Base-by-base conservation (phyloP, 2,797 vertebrate genomes). In the Gadopsis marmoratus region DNA sequence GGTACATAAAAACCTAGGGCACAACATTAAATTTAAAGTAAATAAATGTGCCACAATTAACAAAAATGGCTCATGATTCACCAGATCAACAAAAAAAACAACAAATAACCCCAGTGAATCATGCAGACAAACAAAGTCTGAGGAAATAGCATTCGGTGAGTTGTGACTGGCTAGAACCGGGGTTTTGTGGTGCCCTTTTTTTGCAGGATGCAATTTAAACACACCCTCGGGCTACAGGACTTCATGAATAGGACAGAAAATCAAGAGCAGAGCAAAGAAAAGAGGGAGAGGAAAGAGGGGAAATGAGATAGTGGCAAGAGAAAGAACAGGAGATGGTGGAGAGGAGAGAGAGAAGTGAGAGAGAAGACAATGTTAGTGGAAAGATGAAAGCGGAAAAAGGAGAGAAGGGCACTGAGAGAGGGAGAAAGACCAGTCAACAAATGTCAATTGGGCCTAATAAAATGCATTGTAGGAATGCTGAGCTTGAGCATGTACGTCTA, bases 201-300 rank as follows among this genome's bases (percentile, higher is more conserved):
- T 92, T 86, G 79, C 93, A 92, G 93, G 93, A 95, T 94, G 93
- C 92, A 94, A 95, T 95, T 95, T 95, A 95, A 95, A 95, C 92
- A 94, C 91, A 94, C 91, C 94, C 93, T 90, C 61, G 14, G 91
- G 94, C 91, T 89, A 87, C 86, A 89, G 83, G 86, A 92, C 91
- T 91, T 94, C 91, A 92, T 94, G 91, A 92, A 94, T 94, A 93
- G 92, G 93, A 94, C 89, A 92, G 92, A 93, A 94, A 93, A 93
- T 93, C 92, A 94, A 92, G 92, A 93, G 92, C 90, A 93, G 91
- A 92, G 91, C 82, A 79, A 82, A 88, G 89, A 86, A 90, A 89
- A 86, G 81, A 86, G 86, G 75, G 83, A 91, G 86, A 85, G 87
- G 87, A 84, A 89, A 89, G 88, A 90, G 86, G 85, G 79, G 88